Evolutionary conservation across 2,888 invertebrate genomes (phyloP).

Genomic region (Drosophila mulleri): DNA sequence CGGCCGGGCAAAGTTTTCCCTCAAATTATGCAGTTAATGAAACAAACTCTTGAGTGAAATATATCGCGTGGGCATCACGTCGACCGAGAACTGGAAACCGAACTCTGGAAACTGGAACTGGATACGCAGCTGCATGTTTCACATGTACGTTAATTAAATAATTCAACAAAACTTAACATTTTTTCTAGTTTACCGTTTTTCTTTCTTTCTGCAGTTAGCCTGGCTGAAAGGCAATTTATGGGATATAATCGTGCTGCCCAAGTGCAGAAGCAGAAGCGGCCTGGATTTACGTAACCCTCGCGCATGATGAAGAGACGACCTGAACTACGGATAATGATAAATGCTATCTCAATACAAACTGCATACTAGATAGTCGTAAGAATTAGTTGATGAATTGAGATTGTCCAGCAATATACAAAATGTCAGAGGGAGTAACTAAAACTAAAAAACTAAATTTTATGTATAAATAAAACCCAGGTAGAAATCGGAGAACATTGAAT

Average conservation of each 20-base stretch:
- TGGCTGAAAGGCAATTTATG: not conserved
- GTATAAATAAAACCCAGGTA: not conserved
- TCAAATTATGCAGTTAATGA: conserved; percentile 77
- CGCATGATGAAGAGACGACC: too few relatives aligned
- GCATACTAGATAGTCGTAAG: too few relatives aligned
- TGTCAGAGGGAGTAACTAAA: too few relatives aligned
- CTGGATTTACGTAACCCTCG: too few relatives aligned
- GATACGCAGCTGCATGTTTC: conserved; percentile 13
- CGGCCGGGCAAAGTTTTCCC: conserved; percentile 61
- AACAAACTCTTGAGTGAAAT: conserved; percentile 62
- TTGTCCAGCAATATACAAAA: too few relatives aligned
- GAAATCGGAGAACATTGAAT: too few relatives aligned
- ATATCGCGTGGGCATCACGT: conserved; percentile 16
- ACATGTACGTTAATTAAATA: conserved; percentile 24
- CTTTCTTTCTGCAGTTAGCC: not conserved
- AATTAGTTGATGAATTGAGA: too few relatives aligned
- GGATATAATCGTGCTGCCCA: too few relatives aligned
- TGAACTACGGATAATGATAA: too few relatives aligned
- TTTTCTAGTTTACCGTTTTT: not conserved
- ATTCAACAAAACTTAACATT: conserved; percentile 1
- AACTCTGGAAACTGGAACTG: conserved; percentile 8
- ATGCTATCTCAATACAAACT: too few relatives aligned
- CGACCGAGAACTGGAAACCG: conserved; percentile 1
- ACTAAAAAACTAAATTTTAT: too few relatives aligned
- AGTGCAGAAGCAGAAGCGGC: too few relatives aligned